Base-by-base conservation (phyloP, 2,113 vertebrate genomes). In the Scartelaos histophorus region DNA sequence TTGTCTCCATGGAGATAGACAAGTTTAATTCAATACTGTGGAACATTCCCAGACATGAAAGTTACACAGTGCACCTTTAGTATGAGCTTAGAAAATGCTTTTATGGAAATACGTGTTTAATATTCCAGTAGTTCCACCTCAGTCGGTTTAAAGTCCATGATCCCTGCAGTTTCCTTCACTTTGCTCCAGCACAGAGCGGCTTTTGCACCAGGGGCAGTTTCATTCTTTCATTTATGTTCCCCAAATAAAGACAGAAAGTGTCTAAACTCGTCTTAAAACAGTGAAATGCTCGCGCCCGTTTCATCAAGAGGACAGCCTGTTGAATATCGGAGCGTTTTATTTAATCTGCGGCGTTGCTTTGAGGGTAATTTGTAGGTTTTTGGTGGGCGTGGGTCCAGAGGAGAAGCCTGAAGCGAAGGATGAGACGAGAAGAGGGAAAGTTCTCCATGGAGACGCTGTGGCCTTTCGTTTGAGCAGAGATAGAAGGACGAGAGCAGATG, bases 361-460 rank as follows among this genome's bases (percentile, higher is more conserved):
- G 46, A 57, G 49, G 70, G 47, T 66, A 74, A 80, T 75, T 65
- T 71, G 62, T 62, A 61, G 53, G 17, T 66, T 49, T 73, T 67
- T 82, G 74, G 68, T 60, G 81, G 80, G 70, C 71, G 74, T 81
- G 74, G 25, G 75, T 51, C 83, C 45, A 58, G 51, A 85, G 82
- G 82, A 84, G 75, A 67, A 81, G 81, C 85, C 81, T 51, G 71
- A 65, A 73, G 86, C 72, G 62, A 54, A 3, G 57, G 70, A 35
- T 81, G 71, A 81, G 79, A 87, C 85, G 83, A 88, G 84, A 76
- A 82, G 57, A 60, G 73, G 61, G 66, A n/a, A 51, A 25, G 1
- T 70, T 69, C 68, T 81, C 82, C 24, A 61, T 70, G 73, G 83
- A 82, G 84, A 74, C 7, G 69, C 78, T 71, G 64, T 83, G 78